Conservation (phyloP, 2,797 vertebrate species). For the Platalea minor region DNA sequence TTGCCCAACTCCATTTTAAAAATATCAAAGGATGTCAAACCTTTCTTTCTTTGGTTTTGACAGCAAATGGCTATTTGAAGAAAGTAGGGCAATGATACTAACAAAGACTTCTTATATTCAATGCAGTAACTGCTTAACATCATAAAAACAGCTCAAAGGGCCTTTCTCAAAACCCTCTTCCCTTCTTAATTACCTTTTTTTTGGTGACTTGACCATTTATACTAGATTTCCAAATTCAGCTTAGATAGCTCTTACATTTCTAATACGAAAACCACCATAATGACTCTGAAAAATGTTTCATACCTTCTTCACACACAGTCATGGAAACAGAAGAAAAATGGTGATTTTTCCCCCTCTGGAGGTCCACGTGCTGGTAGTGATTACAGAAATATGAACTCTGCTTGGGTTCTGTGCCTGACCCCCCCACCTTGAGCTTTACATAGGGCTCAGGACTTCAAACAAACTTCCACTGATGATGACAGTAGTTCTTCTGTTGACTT, state of each 20-base stretch:
- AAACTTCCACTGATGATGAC: not conserved
- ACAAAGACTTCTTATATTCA: not conserved
- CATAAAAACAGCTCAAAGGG: not conserved
- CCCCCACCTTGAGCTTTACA: not conserved
- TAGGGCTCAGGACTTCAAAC: not conserved
- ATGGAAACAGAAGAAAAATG: not conserved
- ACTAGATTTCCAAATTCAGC: not conserved
- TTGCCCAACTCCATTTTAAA: not conserved
- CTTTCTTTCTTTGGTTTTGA: not conserved
- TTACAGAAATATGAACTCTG: not conserved
- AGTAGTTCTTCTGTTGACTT: not conserved
- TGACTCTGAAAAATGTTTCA: not conserved
- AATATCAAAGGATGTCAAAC: constrained; percentile 1
- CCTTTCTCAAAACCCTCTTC: not conserved
- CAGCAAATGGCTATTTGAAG: not conserved
- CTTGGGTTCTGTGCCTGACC: not conserved
- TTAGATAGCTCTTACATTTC: not conserved
- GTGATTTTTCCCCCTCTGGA: not conserved
- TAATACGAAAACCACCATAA: not conserved
- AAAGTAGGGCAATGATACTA: not conserved
- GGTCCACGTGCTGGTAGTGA: not conserved
- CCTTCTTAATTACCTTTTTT: not conserved
- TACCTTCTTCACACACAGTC: not conserved
- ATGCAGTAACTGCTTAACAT: not conserved
- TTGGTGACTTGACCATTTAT: not conserved